Base-by-base conservation (phyloP, 2,888 invertebrate genomes). In the Drosophila peninsularis region DNA sequence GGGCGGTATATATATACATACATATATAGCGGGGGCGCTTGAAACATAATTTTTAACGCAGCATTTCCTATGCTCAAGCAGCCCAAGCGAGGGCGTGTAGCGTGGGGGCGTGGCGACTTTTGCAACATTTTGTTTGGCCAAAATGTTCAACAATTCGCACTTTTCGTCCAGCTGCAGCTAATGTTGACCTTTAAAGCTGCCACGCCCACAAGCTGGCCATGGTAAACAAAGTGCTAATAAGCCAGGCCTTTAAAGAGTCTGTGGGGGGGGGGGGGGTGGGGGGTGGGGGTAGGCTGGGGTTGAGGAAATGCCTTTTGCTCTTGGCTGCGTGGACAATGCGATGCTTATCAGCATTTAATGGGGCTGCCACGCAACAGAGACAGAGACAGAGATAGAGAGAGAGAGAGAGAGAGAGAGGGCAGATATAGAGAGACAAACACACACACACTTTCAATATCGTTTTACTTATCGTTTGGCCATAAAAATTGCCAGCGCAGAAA, bases 401-500 rank as follows among this genome's bases (percentile, higher is more conserved):
- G 11, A 19, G 9, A 30, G 32, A 21, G 14, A 4, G 14, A 50
- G 14, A 19, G 34, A 42, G 49, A 44, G 36, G n/a, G 24, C 1
- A 36, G 10, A 34, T 7, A 71, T 27, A 41, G 36, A 53, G 60
- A 60, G 47, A 68, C 42, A 44, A 13, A 21, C 9, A 57, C 47
- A 9, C 24, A 66, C 34, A 44, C 65, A 62, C 76, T 78, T 78
- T 89, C 88, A 82, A 88, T 88, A 89, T 86, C 89, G 90, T 89
- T 90, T 90, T 90, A 89, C 86, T 89, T 89, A 89, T 89, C 88
- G 90, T 77, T 88, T 79, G 90, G 86, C 90, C 82, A 90, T 90
- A 89, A 90, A 90, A 90, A 88, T 80, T 90, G 88, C 83, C 78
- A 90, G 88, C 84, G 89, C 88, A 84, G 90, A 88, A 90, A 90